Evolutionary conservation across 1,140 invertebrate species (phyloP), one percentile per base, ranked within the genome.

Genomic region (Ceratosolen fusciceps): DNA sequence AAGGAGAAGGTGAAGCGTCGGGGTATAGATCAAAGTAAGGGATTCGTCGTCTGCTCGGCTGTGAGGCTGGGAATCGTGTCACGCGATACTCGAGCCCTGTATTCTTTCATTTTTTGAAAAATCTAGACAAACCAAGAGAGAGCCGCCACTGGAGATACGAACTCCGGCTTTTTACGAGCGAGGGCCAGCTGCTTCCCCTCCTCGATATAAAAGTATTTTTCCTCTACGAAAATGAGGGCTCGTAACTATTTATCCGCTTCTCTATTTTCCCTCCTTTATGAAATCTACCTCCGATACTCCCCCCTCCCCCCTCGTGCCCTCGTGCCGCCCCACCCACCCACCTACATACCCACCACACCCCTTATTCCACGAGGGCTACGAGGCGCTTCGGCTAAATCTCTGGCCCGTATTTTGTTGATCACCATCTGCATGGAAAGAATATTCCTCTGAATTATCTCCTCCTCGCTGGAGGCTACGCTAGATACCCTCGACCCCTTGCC

Each of bases 361-460:
- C n/a, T n/a, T n/a, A n/a, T n/a, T n/a, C n/a, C n/a, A n/a, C n/a
- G n/a, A n/a, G n/a, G n/a, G n/a, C n/a, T 24, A 9, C n/a, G 0
- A 39, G 9, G 5, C 10, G 1, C 12, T 70, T 49, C 10, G 16
- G 54, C 14, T 43, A 34, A 72, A 52, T 29, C 47, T 34, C 70
- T 26, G 9, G 4, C 1, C 2, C 54, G 14, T 54, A 34, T 7
- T n/a, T n/a, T 37, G 26, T n/a, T 34, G 70, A 54, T 54, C n/a
- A 12, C 47, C n/a, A 54, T 72, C 49, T 31, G n/a, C n/a, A 54
- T 72, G 34, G 49, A 72, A 54, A 72, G 34, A 34, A 52, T 54
- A 29, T 70, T 70, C 54, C 26, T 26, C 0, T 4, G 29, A 72
- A 54, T 72, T 34, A 72, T 54, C 16, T 34, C 2, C 29, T 54